Percentiles rank a stretch among this genome's conserved stretches.
Evolutionary conservation across 2,113 vertebrate species (phyloP).

Genomic region (Uria lomvia): DNA sequence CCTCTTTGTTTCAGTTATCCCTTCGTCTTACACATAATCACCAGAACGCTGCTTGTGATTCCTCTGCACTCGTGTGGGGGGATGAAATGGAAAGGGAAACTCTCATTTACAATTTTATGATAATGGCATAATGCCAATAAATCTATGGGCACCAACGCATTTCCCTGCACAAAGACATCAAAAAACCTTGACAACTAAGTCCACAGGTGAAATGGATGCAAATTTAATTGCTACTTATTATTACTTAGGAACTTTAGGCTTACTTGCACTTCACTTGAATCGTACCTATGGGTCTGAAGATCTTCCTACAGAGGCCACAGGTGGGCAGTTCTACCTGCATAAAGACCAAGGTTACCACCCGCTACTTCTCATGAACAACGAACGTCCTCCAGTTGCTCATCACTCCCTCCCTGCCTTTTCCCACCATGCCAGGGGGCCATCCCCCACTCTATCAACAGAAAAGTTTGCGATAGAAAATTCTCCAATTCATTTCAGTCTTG

Average conservation of each 20-base stretch:
- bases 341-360: not conserved
- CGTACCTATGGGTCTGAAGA: not conserved
- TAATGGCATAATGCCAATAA: not conserved
- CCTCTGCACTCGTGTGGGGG: fast-evolving
- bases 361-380: not conserved
- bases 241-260: not conserved
- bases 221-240: not conserved
- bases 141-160: not conserved
- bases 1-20: not conserved
- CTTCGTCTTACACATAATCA: not conserved
- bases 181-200: not conserved
- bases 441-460: not conserved
- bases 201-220: not conserved
- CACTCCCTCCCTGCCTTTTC: not conserved
- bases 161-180: not conserved
- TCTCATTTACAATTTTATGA: not conserved
- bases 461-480: not conserved
- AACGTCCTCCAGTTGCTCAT: not conserved
- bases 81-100: not conserved
- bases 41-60: not conserved
- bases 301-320: not conserved
- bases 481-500: not conserved
- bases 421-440: fast-evolving
- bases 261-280: not conserved
- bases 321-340: not conserved